A percentile compares a stretch with the other conserved stretches of the same genome.
These are phyloP conservation scores for Poecile atricapillus DNA, from an alignment of 2,113 vertebrate genomes.

Conservation along the genomic window DNA sequence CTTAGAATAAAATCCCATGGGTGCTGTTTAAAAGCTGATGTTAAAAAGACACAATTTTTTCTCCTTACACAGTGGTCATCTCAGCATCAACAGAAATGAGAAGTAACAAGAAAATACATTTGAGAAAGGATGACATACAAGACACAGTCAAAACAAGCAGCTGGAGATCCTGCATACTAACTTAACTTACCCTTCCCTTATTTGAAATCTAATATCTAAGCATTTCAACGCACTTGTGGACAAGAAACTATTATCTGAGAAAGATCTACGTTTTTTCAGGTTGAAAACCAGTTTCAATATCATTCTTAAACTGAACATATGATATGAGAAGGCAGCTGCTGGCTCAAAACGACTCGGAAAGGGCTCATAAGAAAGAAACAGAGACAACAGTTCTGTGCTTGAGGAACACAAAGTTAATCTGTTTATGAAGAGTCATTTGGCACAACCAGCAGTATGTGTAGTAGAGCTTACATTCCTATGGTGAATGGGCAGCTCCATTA, in stretches of 20 bases:
- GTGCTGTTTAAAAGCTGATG: neutral
- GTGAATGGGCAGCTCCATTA: neutral
- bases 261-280: neutral
- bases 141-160: neutral
- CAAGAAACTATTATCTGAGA: neutral
- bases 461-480: neutral
- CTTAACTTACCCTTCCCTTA: neutral
- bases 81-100: neutral
- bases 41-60: neutral
- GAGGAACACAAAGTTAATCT: neutral
- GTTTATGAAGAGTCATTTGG: neutral
- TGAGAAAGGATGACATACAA: neutral
- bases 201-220: neutral
- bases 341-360: neutral
- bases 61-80: neutral
- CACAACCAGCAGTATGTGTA: neutral
- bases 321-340: neutral
- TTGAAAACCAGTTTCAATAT: neutral
- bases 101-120: neutral
- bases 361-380: neutral
- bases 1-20: neutral
- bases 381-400: neutral
- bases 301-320: neutral
- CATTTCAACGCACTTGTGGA: neutral
- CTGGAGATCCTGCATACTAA: neutral